Evolutionary conservation across 2,888 invertebrate genomes (phyloP), one percentile per base, ranked within the genome.

Genomic region (Melipona beecheii): DNA sequence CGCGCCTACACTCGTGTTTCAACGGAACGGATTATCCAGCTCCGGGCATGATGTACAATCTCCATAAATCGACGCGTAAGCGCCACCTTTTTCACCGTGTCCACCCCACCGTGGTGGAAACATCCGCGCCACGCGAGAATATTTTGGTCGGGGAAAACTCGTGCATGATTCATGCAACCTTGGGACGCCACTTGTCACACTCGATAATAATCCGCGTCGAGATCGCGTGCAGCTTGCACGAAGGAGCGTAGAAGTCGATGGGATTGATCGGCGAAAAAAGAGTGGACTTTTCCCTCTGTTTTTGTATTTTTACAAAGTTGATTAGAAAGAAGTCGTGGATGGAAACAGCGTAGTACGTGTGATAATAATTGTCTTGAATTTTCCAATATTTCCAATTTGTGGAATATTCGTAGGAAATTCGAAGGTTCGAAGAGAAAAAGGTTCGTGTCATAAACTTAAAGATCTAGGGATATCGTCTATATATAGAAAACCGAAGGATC

Each of bases 61-160:
- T 81, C 77, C 86, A 89, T 89, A 89, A 89, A 89, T 89, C 88
- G 87, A 75, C 86, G 83, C 54, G 72, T 68, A 77, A 86, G 81
- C 86, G 80, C 77, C 79, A 69, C 62, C 77, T 77, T 70, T 81
- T 81, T 78, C 62, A 52, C 52, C 60, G 21, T 56, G n/a, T 50
- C 72, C 52, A 17, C 56, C 76, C 60, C 58, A 15, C 64, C 73
- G 54, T 43, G 13, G 43, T n/a, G 27, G 60, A 60, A 24, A 24
- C 76, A 11, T 43, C 70, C 74, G 11, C n/a, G 36, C 13, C 75
- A 17, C 24, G 43, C 36, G 15, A 52, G 15, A 31, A 13, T 60
- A 60, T 60, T 31, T 9, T 27, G 21, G 13, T 56, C 9, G 15
- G 21, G 6, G 6, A 17, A 24, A 21, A n/a, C 36, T 65, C 54